Percentiles rank a stretch among this genome's conserved stretches.
phyloP scores from a whole-genome alignment of 1,140 invertebrate genomes.

The Halesus radiatus region DNA sequence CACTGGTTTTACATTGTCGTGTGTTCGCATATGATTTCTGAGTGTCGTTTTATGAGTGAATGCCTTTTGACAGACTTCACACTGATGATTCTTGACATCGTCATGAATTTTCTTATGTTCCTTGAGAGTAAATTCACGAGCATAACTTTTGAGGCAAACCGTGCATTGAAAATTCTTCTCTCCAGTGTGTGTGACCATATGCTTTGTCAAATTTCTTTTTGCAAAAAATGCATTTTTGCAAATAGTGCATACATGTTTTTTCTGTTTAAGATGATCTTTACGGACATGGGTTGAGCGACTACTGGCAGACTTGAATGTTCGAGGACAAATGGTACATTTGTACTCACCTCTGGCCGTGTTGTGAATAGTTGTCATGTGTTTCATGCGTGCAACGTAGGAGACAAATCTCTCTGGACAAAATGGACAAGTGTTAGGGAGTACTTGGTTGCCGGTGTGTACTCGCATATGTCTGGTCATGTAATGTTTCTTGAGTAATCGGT shows the following conservation, averaged over 20 bases:
- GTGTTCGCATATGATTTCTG: constrained; percentile 61
- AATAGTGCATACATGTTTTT: constrained; percentile 39
- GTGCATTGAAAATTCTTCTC: constrained; percentile 74
- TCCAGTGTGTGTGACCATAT: constrained; percentile 77
- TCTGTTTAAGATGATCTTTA: constrained; percentile 47
- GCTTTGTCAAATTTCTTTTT: constrained; percentile 43
- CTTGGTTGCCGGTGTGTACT: constrained; percentile 26
- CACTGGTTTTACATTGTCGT: no score
- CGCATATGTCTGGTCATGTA: constrained; percentile 47
- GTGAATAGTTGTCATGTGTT: constrained; percentile 47
- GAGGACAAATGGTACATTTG: constrained; percentile 47
- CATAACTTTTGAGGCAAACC: constrained; percentile 73
- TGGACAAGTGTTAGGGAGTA: constrained; percentile 34
- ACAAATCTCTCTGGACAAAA: constrained; percentile 48
- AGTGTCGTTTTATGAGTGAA: constrained; percentile 69
- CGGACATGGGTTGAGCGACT: constrained; percentile 47
- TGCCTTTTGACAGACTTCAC: constrained; percentile 69
- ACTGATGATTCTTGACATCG: constrained; percentile 69
- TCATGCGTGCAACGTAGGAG: constrained; percentile 38
- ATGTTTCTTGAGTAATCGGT: constrained; percentile 26
- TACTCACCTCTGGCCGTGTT: constrained; percentile 10
- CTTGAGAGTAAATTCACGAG: constrained; percentile 78
- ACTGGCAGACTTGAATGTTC: constrained; percentile 31
- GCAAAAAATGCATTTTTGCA: constrained; percentile 48
- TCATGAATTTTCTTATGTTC: constrained; percentile 68